Evolutionary conservation across 2,113 vertebrate species (phyloP).

Genomic region (Oryzias woworae): DNA sequence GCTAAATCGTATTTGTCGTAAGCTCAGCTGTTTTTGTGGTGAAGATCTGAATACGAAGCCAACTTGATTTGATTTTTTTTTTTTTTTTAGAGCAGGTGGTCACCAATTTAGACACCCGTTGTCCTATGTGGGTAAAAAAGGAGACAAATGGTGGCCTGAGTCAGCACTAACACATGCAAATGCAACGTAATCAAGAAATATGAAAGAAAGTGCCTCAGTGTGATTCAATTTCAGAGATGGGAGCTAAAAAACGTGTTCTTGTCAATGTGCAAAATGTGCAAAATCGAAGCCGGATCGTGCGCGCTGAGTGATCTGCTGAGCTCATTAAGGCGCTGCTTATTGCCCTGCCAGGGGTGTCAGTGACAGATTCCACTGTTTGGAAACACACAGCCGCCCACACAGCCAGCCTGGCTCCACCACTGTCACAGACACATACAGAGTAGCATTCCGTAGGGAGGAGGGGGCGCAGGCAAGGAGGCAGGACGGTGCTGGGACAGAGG

Average conservation of each 20-base stretch:
- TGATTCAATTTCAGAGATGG: slow-evolving; percentile 41
- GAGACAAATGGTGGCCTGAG: slow-evolving; percentile 57
- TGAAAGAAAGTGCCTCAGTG: slow-evolving; percentile 14
- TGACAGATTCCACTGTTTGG: slow-evolving; percentile 76
- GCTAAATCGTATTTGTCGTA: slow-evolving; percentile 59
- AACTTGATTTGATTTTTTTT: slow-evolving; percentile 43
- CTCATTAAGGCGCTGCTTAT: slow-evolving; percentile 67
- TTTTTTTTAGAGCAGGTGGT: slow-evolving; percentile 63
- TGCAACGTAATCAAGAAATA: slow-evolving; percentile 62
- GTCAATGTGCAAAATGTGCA: background rate
- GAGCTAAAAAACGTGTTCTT: no score
- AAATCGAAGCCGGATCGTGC: background rate
- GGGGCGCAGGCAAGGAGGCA: slow-evolving; percentile 34
- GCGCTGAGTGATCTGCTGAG: slow-evolving; percentile 63
- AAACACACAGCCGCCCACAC: slow-evolving; percentile 72
- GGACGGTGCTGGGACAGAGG: slow-evolving; percentile 52
- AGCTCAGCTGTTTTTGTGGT: slow-evolving; percentile 47
- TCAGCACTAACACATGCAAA: slow-evolving; percentile 41
- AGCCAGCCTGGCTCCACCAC: slow-evolving; percentile 70
- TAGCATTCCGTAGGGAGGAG: slow-evolving; percentile 56
- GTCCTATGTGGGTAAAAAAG: slow-evolving; percentile 33
- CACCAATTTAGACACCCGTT: slow-evolving; percentile 52
- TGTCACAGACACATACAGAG: slow-evolving; percentile 41
- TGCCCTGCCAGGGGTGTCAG: slow-evolving; percentile 67
- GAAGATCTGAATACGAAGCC: slow-evolving; percentile 45